Base-by-base conservation (phyloP, 2,113 vertebrate genomes). In the Smithornis capensis region DNA sequence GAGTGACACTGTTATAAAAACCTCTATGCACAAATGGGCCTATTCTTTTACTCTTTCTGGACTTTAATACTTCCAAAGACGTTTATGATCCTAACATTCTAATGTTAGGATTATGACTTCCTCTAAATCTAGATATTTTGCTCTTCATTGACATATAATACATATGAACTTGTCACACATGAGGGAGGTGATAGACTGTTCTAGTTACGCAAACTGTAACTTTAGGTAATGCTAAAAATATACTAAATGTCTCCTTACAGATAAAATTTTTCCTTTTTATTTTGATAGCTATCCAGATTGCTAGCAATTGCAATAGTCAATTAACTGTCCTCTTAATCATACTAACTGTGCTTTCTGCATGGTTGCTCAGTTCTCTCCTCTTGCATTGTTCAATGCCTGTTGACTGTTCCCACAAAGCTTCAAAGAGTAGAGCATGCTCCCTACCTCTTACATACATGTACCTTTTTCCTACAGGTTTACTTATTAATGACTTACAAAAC, bases 341-440 rank as follows among this genome's bases (percentile, higher is more conserved):
- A 44, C 3, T 31, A 50, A 53, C 4, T 44, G 28, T 62, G 27
- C 57, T 52, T 84, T 78, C 45, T n/a, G 44, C 28, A 55, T 31
- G 40, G 9, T 35, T 69, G 44, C 22, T 55, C 19, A 42, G n/a
- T 42, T 14, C 10, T 81, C 53, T 71, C 14, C 11, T 59, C 44
- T 60, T 31, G 47, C 7, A 25, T 5, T 38, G 28, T 33, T 49
- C 52, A 67, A 3, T 14, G 11, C 4, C 19, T 2, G 0, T 9
- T 81, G 55, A 63, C 8, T 74, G 6, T 24, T 88, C 12, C 19
- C n/a, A 13, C 4, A 8, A 74, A 78, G 21, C 17, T 67, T n/a
- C 45, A 37, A 2, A 0, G 0, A 35, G 5, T 16, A 90, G 7
- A 73, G 23, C 28, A 42, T 0, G 1, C 2, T 78, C 25, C 25